Evolutionary conservation across 1,140 invertebrate species (phyloP).

Genomic region (Drosophila gunungcola): DNA sequence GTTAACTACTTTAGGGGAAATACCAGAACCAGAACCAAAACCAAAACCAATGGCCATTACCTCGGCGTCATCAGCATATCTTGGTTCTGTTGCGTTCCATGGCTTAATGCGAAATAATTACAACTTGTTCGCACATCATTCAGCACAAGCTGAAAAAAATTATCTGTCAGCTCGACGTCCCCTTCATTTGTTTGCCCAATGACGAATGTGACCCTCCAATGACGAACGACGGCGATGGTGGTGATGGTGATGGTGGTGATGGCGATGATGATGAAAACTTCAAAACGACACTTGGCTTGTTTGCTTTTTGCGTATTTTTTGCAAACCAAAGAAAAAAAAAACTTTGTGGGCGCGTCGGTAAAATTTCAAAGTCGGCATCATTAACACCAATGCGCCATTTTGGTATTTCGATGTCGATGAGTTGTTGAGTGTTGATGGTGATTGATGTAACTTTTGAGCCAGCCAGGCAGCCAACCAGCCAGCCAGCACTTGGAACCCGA

Average conservation of each 20-base stretch:
- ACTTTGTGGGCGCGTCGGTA: slow-evolving; percentile 74
- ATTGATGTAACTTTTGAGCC: slow-evolving; percentile 70
- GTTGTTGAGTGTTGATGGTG: slow-evolving; percentile 54
- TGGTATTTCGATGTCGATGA: slow-evolving; percentile 55
- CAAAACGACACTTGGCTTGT: slow-evolving; percentile 73
- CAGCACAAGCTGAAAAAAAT: slow-evolving; percentile 53
- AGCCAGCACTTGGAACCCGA: slow-evolving; percentile 36
- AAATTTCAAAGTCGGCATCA: slow-evolving; percentile 82
- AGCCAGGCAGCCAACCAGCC: slow-evolving; percentile 7
- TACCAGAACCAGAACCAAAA: slow-evolving; percentile 9
- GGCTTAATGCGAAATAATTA: slow-evolving; percentile 78
- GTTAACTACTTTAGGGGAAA: slow-evolving; percentile 19
- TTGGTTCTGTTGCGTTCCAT: slow-evolving; percentile 24
- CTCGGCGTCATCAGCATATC: slow-evolving; percentile 40
- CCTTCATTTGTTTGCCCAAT: slow-evolving; percentile 76
- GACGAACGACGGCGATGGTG: slow-evolving; percentile 55
- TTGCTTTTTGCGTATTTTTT: slow-evolving; percentile 51
- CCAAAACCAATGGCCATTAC: slow-evolving; percentile 8
- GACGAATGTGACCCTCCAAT: slow-evolving; percentile 73
- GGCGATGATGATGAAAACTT: slow-evolving; percentile 68
- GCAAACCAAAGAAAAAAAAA: slow-evolving; percentile 16
- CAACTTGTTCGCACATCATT: slow-evolving; percentile 82
- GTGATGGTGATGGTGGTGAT: slow-evolving; percentile 7
- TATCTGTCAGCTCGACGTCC: slow-evolving; percentile 67
- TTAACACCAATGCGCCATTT: slow-evolving; percentile 79